Conservation (phyloP, 2,113 vertebrate genomes). For the Cynocephalus volans region DNA sequence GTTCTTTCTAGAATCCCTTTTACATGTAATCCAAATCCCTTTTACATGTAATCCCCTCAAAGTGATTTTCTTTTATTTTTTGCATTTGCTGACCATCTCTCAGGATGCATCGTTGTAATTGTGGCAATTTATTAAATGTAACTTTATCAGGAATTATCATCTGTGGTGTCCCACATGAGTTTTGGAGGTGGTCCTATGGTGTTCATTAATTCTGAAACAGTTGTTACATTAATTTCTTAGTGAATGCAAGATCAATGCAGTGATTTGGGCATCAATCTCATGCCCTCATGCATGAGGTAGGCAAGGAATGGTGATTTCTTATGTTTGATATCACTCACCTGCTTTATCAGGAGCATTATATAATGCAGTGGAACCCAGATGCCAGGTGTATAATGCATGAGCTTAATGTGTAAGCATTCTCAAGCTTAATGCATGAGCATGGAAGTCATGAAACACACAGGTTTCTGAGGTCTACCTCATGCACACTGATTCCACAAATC, state of each 20-base stretch:
- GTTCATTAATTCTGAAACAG: not conserved
- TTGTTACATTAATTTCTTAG: not conserved
- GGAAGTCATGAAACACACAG: not conserved
- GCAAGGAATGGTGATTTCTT: not conserved
- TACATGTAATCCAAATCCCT: not conserved
- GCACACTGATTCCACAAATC: not conserved
- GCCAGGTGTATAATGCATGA: not conserved
- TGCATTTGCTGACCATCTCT: not conserved
- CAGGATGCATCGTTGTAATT: not conserved
- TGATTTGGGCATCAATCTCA: not conserved
- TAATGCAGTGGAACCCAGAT: not conserved
- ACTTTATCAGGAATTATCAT: not conserved
- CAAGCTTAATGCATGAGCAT: not conserved
- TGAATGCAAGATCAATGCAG: not conserved
- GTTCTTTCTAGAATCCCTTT: not conserved
- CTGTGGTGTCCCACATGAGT: not conserved
- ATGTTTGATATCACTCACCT: not conserved
- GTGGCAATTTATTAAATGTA: not conserved
- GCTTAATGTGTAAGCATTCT: not conserved
- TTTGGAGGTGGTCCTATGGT: not conserved
- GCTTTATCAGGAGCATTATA: not conserved
- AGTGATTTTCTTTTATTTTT: not conserved
- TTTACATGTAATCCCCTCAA: not conserved
- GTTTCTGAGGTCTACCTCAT: not conserved
- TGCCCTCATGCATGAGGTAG: fast-evolving